These are phyloP conservation scores for Oligia fasciuncula DNA, from an alignment of 2,888 invertebrate genomes.

Conservation along the genomic window DNA sequence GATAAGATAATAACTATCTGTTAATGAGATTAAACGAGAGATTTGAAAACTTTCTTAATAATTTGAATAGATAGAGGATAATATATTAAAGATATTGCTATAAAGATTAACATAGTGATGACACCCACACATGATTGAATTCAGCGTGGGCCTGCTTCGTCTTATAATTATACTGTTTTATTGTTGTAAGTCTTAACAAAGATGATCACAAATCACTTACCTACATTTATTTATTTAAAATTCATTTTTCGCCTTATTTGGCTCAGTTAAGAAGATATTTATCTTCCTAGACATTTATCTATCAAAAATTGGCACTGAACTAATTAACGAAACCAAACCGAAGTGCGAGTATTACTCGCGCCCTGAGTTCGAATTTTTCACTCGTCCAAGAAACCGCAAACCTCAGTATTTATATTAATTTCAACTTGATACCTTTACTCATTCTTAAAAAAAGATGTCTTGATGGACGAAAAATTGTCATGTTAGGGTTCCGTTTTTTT, in stretches of 20 bases:
- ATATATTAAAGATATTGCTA: conserved; percentile 50
- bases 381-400: no score
- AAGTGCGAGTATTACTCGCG: no score
- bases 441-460: not conserved
- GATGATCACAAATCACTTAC: conserved; percentile 1
- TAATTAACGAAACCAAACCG: not conserved
- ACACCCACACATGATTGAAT: conserved; percentile 25
- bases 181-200: not conserved
- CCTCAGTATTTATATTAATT: no score
- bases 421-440: not conserved
- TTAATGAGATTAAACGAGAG: conserved; percentile 53
- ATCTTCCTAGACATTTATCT: not conserved
- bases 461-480: no score
- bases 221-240: not conserved
- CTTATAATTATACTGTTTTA: not conserved
- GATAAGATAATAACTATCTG: conserved; percentile 44
- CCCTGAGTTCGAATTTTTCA: no score
- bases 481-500: not conserved
- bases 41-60: conserved; percentile 61
- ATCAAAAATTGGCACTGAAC: not conserved
- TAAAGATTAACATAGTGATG: conserved; percentile 48
- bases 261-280: not conserved
- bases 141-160: conserved; percentile 9
- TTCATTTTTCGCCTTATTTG: not conserved
- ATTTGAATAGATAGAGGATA: conserved; percentile 57